Conservation (phyloP, 2,888 invertebrate genomes). For the Zelleria hepariella region DNA sequence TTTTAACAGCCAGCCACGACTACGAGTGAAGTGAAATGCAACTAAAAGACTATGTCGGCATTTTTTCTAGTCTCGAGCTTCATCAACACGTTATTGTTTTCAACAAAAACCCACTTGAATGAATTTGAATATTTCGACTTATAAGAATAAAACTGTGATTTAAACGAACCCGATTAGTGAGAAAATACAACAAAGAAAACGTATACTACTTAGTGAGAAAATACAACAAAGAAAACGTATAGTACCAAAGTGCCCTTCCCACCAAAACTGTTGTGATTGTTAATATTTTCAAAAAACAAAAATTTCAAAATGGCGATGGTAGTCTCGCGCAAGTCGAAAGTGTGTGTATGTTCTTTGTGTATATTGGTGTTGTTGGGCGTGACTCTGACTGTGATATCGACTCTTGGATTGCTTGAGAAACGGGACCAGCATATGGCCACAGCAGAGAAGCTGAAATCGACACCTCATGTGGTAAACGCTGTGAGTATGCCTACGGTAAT, state of each 20-base stretch:
- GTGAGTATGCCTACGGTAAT: slow-evolving; percentile 13
- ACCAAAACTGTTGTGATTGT: neutral
- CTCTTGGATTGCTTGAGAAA: slow-evolving; percentile 28
- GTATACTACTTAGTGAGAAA: no score
- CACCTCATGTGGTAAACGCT: slow-evolving; percentile 27
- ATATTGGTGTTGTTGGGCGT: slow-evolving; percentile 43
- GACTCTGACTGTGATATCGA: slow-evolving; percentile 42
- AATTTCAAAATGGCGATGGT: slow-evolving; percentile 54
- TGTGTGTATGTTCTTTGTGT: slow-evolving; percentile 40
- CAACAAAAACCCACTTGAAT: no score
- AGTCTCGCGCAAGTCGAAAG: slow-evolving; percentile 45
- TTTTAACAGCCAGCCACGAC: no score
- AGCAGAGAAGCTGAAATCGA: slow-evolving; percentile 33
- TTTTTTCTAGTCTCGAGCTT: no score
- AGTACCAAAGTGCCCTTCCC: neutral
- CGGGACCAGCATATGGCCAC: slow-evolving; percentile 19
- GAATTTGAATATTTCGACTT: no score
- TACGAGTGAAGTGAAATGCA: no score
- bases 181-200: neutral
- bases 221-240: neutral
- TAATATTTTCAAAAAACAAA: neutral
- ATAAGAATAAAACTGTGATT: no score
- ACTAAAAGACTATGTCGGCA: no score
- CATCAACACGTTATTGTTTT: no score
- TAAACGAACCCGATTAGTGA: no score